Conservation (phyloP, 2,113 vertebrate genomes). For the Labeo catla region DNA sequence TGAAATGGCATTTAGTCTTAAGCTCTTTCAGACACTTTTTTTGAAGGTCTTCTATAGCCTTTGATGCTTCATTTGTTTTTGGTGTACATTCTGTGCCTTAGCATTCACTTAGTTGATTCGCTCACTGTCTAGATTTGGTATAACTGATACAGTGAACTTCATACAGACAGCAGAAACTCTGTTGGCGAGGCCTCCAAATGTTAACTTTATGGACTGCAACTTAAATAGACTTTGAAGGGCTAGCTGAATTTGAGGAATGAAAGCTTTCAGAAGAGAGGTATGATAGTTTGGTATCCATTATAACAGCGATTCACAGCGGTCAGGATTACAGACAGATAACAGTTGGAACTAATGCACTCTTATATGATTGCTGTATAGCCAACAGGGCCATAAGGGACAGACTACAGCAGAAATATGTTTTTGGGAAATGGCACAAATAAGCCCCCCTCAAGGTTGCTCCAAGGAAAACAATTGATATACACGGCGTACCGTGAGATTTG, state of each 20-base stretch:
- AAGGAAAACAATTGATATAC: conserved; percentile 9
- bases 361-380: neutral
- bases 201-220: conserved; percentile 28
- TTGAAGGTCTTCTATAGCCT: neutral
- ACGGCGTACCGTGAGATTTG: conserved; percentile 13
- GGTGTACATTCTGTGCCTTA: conserved; percentile 1
- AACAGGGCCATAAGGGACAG: conserved; percentile 26
- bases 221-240: conserved; percentile 39
- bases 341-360: neutral
- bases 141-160: conserved; percentile 28
- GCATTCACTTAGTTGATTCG: conserved; percentile 32
- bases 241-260: conserved; percentile 32
- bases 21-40: neutral
- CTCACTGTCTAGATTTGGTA: conserved; percentile 30
- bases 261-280: conserved; percentile 33
- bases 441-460: neutral
- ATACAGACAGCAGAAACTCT: conserved; percentile 24
- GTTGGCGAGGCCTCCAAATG: conserved; percentile 1
- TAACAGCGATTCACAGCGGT: conserved; percentile 29
- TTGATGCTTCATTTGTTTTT: conserved; percentile 23
- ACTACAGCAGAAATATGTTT: conserved; percentile 2
- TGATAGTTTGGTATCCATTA: conserved; percentile 35
- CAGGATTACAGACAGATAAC: conserved; percentile 38
- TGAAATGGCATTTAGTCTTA: neutral
- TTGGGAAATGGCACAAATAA: conserved; percentile 2